A percentile compares a stretch with the other conserved stretches of the same genome.
phyloP scores from a whole-genome alignment of 1,140 invertebrate species.

The Macrotrachela quadricornifera region DNA sequence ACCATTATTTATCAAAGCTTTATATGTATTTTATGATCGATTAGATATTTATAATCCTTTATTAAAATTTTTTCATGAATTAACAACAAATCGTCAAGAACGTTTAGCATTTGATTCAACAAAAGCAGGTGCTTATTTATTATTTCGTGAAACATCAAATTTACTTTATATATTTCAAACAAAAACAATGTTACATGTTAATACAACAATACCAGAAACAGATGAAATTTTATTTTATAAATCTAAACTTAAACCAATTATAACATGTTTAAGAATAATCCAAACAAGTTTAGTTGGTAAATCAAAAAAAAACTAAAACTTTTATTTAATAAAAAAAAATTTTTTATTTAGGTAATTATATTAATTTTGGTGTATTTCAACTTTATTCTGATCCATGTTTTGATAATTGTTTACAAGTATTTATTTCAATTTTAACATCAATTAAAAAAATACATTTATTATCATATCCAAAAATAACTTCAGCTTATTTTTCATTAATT shows the following conservation, averaged over 20 bases:
- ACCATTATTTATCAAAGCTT: conserved; percentile 64
- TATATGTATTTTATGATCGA: conserved; percentile 83
- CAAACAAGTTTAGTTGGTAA: conserved; percentile 10
- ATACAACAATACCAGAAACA: neutral
- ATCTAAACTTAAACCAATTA: neutral
- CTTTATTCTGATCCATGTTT: conserved; percentile 85
- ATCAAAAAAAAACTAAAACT: conserved; percentile 83
- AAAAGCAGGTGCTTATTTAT: conserved; percentile 84
- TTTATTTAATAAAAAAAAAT: too few relatives aligned
- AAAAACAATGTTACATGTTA: neutral
- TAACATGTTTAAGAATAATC: too few relatives aligned
- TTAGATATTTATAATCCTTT: conserved; percentile 69
- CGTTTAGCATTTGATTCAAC: conserved; percentile 87
- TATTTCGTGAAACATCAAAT: conserved; percentile 88
- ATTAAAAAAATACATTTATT: conserved; percentile 78
- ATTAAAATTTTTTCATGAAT: conserved; percentile 76
- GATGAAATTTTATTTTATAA: neutral
- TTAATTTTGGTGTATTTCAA: conserved; percentile 90
- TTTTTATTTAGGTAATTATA: conserved; percentile 88
- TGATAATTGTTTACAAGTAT: conserved; percentile 79
- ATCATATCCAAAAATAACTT: conserved; percentile 87
- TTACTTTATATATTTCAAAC: conserved; percentile 79
- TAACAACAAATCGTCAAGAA: conserved; percentile 87
- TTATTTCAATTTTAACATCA: conserved; percentile 77
- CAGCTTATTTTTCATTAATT: conserved; percentile 79